Evolutionary conservation across 30 jellyfish, hydroid and myxozoan species (phyloP).

Genomic region (Cassiopea xamachana): DNA sequence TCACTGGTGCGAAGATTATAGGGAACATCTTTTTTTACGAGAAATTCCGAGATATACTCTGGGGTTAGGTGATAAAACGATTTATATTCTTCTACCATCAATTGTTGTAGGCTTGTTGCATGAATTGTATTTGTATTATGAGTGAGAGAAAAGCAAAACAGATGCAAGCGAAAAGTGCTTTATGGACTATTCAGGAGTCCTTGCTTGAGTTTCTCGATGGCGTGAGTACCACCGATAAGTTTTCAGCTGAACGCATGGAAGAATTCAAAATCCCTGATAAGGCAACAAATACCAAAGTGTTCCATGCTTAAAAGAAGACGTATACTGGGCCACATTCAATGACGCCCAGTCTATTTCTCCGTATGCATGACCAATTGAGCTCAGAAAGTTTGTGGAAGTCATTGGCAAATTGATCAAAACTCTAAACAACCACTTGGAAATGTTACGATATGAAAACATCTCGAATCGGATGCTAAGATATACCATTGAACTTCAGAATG

Average conservation of each 20-base stretch:
- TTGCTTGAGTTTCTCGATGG: conserved; percentile 4
- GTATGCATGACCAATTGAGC: neutral
- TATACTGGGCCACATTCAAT: neutral
- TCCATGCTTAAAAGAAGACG: neutral
- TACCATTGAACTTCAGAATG: neutral
- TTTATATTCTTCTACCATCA: too few relatives aligned
- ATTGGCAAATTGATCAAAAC: neutral
- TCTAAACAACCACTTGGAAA: neutral
- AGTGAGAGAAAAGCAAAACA: neutral
- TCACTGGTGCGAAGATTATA: too few relatives aligned
- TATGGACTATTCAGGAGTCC: neutral
- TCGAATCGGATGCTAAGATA: neutral
- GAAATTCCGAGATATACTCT: too few relatives aligned
- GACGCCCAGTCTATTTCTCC: neutral
- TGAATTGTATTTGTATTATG: too few relatives aligned
- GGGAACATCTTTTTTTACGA: too few relatives aligned
- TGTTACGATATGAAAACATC: conserved; percentile 1
- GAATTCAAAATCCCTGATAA: neutral
- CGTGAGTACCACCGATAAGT: neutral
- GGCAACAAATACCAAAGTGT: neutral
- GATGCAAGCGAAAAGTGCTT: neutral
- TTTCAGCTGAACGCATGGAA: neutral
- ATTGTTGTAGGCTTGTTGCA: too few relatives aligned
- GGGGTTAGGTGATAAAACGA: too few relatives aligned
- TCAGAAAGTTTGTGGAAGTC: neutral